Base-by-base conservation (phyloP, 2,113 vertebrate genomes). In the Anhinga rufa region DNA sequence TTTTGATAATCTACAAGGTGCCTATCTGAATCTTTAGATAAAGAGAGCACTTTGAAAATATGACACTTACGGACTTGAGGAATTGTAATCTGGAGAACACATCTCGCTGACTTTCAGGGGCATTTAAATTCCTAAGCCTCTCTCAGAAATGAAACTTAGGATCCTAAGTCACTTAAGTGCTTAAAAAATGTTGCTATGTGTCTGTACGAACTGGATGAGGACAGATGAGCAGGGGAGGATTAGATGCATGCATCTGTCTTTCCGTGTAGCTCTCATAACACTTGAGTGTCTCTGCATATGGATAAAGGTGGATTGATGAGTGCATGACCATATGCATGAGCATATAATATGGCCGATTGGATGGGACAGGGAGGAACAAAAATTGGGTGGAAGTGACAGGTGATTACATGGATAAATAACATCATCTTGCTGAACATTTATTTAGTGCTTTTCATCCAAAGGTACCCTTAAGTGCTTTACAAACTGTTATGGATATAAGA, bases 381-480 rank as follows among this genome's bases (percentile, higher is more conserved):
- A 97, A 97, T 97, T 95, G 94, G 94, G 93, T 93, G 87, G 89
- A 97, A 95, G 95, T 97, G 97, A 97, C 95, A 96, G 96, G 97
- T 92, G 97, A 97, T 97, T 97, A 97, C 95, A 92, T 15, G 93
- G 96, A 97, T 97, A 97, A 97, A 97, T 97, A 97, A 97, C 95
- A 95, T 86, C 94, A 95, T 91, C 94, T 95, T 52, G 68, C 95
- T 68, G 91, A 97, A 94, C 89, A 86, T 96, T 97, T 97, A 97
- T 97, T 96, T 95, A 96, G 96, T 95, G 93, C 96, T 97, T 97
- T 97, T 93, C 94, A 96, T 97, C 94, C 95, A 93, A 88, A 97
- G 95, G 87, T 95, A 97, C 93, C 93, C 92, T 97, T 97, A 97
- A 97, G 96, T 97, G 97, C 97, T 96, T 97, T 97, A 97, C 94